These are phyloP conservation scores for Amiota mariae DNA, from an alignment of 2,888 invertebrate species.

Conservation along the genomic window DNA sequence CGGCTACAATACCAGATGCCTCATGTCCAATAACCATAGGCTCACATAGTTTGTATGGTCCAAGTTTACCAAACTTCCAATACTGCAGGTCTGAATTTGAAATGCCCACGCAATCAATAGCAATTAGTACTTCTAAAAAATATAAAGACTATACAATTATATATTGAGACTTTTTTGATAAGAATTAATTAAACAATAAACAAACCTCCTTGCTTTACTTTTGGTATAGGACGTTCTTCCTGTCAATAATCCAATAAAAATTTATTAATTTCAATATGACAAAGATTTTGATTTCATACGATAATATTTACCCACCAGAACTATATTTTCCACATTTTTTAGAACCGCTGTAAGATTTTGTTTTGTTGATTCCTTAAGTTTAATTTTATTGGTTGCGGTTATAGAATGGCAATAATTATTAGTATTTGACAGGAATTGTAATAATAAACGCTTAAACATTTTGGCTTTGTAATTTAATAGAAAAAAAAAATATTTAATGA, in stretches of 20 bases:
- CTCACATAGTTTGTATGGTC: slow-evolving; percentile 84
- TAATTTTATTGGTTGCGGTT: no score
- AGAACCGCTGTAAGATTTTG: slow-evolving; percentile 11
- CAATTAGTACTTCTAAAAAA: slow-evolving; percentile 75
- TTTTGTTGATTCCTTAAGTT: background rate
- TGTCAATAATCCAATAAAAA: slow-evolving; percentile 27
- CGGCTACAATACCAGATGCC: slow-evolving; percentile 83
- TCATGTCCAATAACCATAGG: slow-evolving; percentile 97
- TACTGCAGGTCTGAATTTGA: slow-evolving; percentile 96
- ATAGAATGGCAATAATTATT: no score
- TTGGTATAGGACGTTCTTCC: slow-evolving; percentile 12
- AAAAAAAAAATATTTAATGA: no score
- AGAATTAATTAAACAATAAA: background rate
- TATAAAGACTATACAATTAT: background rate
- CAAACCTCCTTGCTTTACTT: slow-evolving; percentile 35
- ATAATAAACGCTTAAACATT: background rate
- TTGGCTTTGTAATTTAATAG: no score
- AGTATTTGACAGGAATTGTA: background rate
- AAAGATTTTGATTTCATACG: slow-evolving; percentile 13
- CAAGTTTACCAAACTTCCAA: slow-evolving; percentile 86
- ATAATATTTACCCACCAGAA: slow-evolving; percentile 31
- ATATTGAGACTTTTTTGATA: background rate
- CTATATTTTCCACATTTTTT: background rate
- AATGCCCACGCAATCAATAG: slow-evolving; percentile 92
- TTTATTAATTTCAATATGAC: slow-evolving; percentile 29